These are phyloP conservation scores for Lasaia peninsularis DNA, from an alignment of 1,140 invertebrate species.

Conservation along the genomic window DNA sequence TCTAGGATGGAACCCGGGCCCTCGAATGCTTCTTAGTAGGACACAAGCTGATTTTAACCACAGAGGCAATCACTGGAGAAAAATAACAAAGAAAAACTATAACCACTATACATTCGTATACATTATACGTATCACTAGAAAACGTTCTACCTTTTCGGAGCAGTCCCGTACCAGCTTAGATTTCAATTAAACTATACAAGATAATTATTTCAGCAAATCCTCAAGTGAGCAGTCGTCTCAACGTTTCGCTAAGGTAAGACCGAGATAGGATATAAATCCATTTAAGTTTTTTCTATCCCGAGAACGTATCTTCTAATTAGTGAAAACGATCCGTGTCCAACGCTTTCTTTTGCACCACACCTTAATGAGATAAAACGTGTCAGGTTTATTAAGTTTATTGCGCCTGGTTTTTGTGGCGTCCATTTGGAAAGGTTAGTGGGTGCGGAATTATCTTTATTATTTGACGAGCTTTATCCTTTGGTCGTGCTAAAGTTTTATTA, in stretches of 20 bases:
- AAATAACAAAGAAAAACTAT: too few species aligned
- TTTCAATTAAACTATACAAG: too few species aligned
- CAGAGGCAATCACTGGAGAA: too few species aligned
- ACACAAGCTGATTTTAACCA: too few species aligned
- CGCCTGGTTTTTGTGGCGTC: slow-evolving; percentile 11
- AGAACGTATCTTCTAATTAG: slow-evolving; percentile 55
- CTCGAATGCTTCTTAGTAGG: too few species aligned
- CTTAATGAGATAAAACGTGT: slow-evolving; percentile 30
- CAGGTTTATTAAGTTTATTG: slow-evolving; percentile 26
- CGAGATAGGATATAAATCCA: slow-evolving; percentile 23
- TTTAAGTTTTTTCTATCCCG: slow-evolving; percentile 46
- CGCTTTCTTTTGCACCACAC: slow-evolving; percentile 20
- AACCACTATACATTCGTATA: too few species aligned
- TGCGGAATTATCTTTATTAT: slow-evolving; percentile 7
- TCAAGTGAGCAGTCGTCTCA: neutral
- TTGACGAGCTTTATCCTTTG: neutral
- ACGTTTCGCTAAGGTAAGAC: neutral
- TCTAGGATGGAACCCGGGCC: too few species aligned
- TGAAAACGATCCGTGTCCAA: slow-evolving; percentile 29
- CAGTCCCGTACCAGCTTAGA: too few species aligned
- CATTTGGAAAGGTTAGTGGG: slow-evolving; percentile 8
- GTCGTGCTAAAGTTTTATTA: neutral
- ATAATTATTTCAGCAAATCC: neutral
- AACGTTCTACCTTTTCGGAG: neutral
- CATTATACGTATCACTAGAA: too few species aligned